Conservation (phyloP, 64 coral and sea anemone genomes). For the Montipora efflorescens region DNA sequence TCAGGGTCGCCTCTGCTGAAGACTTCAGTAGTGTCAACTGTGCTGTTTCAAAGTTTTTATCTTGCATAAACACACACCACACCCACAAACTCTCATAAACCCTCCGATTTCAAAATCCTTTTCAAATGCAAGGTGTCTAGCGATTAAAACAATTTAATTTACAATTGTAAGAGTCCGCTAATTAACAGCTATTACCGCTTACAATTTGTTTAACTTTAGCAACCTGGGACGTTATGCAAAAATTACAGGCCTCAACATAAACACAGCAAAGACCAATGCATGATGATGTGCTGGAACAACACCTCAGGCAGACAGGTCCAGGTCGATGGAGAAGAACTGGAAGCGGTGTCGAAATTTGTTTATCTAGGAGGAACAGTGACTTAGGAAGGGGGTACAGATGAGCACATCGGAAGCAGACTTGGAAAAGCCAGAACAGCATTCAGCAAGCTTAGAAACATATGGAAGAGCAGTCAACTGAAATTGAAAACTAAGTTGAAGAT, state of each 20-base stretch:
- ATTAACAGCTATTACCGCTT: too few relatives aligned
- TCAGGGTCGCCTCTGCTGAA: too few relatives aligned
- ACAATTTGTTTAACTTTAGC: background rate
- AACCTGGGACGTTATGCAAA: background rate
- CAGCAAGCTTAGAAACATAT: background rate
- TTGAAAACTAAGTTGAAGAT: background rate
- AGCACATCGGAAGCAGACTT: background rate
- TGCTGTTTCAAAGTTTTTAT: too few relatives aligned
- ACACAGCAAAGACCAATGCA: slow-evolving; percentile 6
- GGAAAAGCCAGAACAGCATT: background rate
- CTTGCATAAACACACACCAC: too few relatives aligned
- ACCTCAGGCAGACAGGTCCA: background rate
- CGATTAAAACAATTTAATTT: too few relatives aligned
- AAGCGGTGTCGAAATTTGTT: background rate
- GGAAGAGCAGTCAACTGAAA: background rate
- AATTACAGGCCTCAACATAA: background rate
- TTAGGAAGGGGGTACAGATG: background rate
- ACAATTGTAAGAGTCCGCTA: too few relatives aligned
- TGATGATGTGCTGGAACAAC: slow-evolving; percentile 1
- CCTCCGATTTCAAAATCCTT: too few relatives aligned
- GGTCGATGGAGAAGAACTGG: background rate
- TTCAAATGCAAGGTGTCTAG: too few relatives aligned
- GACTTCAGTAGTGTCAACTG: too few relatives aligned
- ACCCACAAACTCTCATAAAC: too few relatives aligned
- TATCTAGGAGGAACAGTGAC: background rate